Evolutionary conservation across 2,797 vertebrate species (phyloP).

Genomic region (Hozukius guyotensis): DNA sequence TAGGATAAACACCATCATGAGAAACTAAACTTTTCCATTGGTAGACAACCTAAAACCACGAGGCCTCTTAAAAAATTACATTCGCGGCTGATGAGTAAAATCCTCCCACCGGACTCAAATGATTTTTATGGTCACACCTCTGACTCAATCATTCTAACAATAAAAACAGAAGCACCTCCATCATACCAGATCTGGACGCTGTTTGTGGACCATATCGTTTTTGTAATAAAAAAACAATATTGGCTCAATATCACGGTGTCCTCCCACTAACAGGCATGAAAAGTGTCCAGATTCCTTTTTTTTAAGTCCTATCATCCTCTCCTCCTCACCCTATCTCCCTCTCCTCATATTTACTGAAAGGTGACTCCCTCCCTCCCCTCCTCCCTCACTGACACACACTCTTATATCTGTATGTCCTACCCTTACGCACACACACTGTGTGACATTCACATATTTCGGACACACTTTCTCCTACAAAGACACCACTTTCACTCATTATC

Average conservation of each 20-base stretch:
- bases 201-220: not conserved
- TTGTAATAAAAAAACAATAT: slow-evolving; percentile 21
- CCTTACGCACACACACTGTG: slow-evolving; percentile 15
- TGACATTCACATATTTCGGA: slow-evolving; percentile 39
- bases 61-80: not conserved
- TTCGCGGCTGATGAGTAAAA: not conserved
- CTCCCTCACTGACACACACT: slow-evolving; percentile 47
- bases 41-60: too few relatives aligned
- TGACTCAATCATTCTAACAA: not conserved
- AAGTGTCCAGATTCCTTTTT: slow-evolving; percentile 58
- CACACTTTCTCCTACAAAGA: slow-evolving; percentile 33
- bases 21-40: not conserved
- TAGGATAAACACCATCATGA: not conserved
- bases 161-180: not conserved
- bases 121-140: not conserved
- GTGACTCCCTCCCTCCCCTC: slow-evolving; percentile 47
- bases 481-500: slow-evolving; percentile 3
- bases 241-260: not conserved
- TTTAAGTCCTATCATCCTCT: slow-evolving; percentile 45
- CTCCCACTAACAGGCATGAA: not conserved
- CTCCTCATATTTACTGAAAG: slow-evolving; percentile 49
- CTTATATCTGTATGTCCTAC: slow-evolving; percentile 45
- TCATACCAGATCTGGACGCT: not conserved
- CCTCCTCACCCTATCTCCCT: slow-evolving; percentile 37
- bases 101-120: not conserved